Evolutionary conservation across 2,888 invertebrate genomes (phyloP).

Genomic region (Kuschelorhynchus macadamiae): DNA sequence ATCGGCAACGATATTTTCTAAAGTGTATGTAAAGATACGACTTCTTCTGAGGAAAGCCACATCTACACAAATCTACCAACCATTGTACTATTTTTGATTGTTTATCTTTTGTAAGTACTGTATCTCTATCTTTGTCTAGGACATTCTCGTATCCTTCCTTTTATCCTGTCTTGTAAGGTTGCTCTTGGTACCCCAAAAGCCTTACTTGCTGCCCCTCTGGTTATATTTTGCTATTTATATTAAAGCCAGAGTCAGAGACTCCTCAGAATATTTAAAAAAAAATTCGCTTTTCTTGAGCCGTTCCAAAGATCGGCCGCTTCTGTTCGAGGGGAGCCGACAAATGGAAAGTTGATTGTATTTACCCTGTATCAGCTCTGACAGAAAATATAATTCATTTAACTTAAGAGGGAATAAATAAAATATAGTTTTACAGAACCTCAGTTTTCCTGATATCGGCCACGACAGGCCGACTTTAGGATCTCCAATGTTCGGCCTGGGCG

Average conservation of each 20-base stretch:
- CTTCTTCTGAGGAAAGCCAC: conserved; percentile 51
- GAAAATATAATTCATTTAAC: conserved; percentile 6
- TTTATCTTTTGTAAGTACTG: conserved; percentile 25
- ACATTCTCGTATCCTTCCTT: conserved; percentile 20
- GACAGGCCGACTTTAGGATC: conserved; percentile 2
- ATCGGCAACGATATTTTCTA: conserved; percentile 48
- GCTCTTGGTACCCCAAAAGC: conserved; percentile 23
- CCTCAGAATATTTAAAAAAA: conserved; percentile 20
- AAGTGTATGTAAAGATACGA: conserved; percentile 55
- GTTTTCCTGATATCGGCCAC: conserved; percentile 13
- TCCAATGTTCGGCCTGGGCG: conserved; percentile 18
- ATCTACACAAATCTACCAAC: conserved; percentile 25
- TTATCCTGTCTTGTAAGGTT: conserved; percentile 24
- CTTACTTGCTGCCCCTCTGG: conserved; percentile 19
- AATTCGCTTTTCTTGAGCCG: conserved; percentile 13
- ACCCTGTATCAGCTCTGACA: conserved; percentile 4
- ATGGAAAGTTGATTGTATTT: conserved; percentile 3
- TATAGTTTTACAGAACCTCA: conserved; percentile 10
- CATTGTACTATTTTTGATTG: conserved; percentile 26
- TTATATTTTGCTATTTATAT: conserved; percentile 16
- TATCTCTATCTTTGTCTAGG: conserved; percentile 22
- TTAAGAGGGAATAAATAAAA: conserved; percentile 14
- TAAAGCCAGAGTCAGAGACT: conserved; percentile 11
- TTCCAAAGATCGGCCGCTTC: too few relatives aligned
- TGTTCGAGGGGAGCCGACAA: conserved; percentile 5